A percentile compares a stretch with the other conserved stretches of the same genome.
Conservation (phyloP, 2,888 invertebrate genomes). For the Piscicola geometra region DNA sequence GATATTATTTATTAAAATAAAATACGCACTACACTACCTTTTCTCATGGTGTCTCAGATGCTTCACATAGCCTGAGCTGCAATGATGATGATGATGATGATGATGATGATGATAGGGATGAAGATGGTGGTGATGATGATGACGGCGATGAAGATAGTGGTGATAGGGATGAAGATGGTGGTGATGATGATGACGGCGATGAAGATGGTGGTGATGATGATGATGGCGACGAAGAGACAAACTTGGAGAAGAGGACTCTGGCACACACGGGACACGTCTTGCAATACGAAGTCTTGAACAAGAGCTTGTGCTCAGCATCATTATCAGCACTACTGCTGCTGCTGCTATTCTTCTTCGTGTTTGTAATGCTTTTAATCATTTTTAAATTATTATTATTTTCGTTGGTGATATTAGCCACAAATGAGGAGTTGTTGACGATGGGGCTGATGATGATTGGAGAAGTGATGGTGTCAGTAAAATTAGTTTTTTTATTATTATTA, state of each 20-base stretch:
- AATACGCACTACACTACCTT: too few species aligned
- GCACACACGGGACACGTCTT: background rate
- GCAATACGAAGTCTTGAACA: background rate
- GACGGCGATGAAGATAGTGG: background rate
- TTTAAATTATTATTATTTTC: background rate
- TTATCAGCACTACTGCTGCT: background rate
- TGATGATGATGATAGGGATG: slow-evolving; percentile 7
- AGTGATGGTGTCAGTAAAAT: too few species aligned
- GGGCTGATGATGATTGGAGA: too few species aligned
- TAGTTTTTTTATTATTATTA: background rate
- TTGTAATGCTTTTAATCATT: background rate
- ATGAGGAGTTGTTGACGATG: too few species aligned
- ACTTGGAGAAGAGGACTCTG: background rate
- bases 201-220: too few species aligned
- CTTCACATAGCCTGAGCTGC: slow-evolving; percentile 42
- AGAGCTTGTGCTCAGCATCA: background rate
- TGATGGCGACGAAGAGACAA: background rate
- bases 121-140: too few species aligned
- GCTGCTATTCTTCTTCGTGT: background rate
- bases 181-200: slow-evolving; percentile 5
- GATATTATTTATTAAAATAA: too few species aligned
- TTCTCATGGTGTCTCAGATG: slow-evolving; percentile 41
- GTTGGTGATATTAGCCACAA: background rate
- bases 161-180: background rate
- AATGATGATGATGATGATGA: background rate